Conservation (phyloP, 2,797 vertebrate genomes). For the Melanogrammus aeglefinus region DNA sequence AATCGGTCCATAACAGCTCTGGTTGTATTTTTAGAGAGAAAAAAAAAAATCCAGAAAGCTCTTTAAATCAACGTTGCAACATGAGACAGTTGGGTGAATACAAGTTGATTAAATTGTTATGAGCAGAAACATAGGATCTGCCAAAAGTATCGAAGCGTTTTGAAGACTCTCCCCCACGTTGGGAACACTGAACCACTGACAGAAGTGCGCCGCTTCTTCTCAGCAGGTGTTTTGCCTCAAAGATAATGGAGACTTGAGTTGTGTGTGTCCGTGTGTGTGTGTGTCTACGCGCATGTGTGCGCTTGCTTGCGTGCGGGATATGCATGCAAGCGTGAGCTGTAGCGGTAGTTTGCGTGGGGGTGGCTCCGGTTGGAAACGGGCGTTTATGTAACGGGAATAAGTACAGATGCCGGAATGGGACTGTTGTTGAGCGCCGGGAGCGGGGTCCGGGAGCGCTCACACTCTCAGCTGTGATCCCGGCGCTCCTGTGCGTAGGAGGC, state of each 20-base stretch:
- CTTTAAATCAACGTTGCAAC: neutral
- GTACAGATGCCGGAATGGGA: slow-evolving; percentile 68
- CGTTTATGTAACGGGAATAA: slow-evolving; percentile 72
- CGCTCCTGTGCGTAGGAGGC: slow-evolving; percentile 73
- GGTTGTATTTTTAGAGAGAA: neutral
- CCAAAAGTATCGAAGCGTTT: neutral
- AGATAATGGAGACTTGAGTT: slow-evolving; percentile 10
- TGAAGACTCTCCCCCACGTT: slow-evolving; percentile 10
- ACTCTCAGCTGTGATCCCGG: slow-evolving; percentile 56
- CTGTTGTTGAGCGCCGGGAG: slow-evolving; percentile 15
- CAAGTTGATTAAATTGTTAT: neutral
- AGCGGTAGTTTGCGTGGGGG: slow-evolving; percentile 35
- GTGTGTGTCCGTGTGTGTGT: slow-evolving; percentile 4
- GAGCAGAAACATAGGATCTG: neutral
- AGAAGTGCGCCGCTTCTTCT: neutral
- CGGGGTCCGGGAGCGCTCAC: slow-evolving; percentile 34
- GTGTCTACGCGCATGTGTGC: neutral
- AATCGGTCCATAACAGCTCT: neutral
- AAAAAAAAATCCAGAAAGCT: neutral
- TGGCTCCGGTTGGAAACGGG: slow-evolving; percentile 42
- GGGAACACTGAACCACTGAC: neutral
- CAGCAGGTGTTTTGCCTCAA: slow-evolving; percentile 43
- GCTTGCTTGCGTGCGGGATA: slow-evolving; percentile 23
- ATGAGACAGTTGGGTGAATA: neutral
- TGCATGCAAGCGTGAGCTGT: neutral